Conservation (phyloP, 2,113 vertebrate genomes). For the Lampris megalopsis region DNA sequence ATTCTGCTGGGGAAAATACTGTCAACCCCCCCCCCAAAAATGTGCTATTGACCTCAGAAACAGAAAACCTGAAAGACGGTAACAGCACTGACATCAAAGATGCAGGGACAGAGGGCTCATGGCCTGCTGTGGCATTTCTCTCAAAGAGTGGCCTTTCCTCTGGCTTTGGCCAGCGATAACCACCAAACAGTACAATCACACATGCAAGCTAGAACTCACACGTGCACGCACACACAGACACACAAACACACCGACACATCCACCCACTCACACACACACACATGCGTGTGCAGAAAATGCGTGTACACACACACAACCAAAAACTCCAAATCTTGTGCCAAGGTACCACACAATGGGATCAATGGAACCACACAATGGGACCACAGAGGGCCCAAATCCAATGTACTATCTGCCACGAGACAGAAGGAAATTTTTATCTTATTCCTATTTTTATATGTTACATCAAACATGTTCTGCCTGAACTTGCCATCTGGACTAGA, state of each 20-base stretch:
- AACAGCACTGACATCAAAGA: slow-evolving; percentile 69
- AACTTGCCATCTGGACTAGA: slow-evolving; percentile 37
- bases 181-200: slow-evolving; percentile 24
- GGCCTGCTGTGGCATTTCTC: slow-evolving; percentile 65
- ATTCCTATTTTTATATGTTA: slow-evolving; percentile 26
- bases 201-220: slow-evolving; percentile 40
- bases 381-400: neutral
- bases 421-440: slow-evolving; percentile 3
- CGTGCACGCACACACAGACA: slow-evolving; percentile 25
- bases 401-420: slow-evolving; percentile 14
- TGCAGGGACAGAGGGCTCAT: slow-evolving; percentile 62
- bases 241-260: slow-evolving; percentile 21
- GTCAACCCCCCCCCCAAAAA: slow-evolving; percentile 34
- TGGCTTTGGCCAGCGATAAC: slow-evolving; percentile 41
- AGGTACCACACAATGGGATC: neutral
- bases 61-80: slow-evolving; percentile 50
- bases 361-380: neutral
- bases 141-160: slow-evolving; percentile 65
- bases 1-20: slow-evolving; percentile 25
- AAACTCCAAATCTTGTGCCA: neutral
- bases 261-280: slow-evolving; percentile 29
- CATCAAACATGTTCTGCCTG: slow-evolving; percentile 14
- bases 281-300: neutral
- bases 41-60: slow-evolving; percentile 33
- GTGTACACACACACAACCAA: slow-evolving; percentile 20